Conservation (phyloP, 2,113 vertebrate genomes). For the Parotia lawesii region DNA sequence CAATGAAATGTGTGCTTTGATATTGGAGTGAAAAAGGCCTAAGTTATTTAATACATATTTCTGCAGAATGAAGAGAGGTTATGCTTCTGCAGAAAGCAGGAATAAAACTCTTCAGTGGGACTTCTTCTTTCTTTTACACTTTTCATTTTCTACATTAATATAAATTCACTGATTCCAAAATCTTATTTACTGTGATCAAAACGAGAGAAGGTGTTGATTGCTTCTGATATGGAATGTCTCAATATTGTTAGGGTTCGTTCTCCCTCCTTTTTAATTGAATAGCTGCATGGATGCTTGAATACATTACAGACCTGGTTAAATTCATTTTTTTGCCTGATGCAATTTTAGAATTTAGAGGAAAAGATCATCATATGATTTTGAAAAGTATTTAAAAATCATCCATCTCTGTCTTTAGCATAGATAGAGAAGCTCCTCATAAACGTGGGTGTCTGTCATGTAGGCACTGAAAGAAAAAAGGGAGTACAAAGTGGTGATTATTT, state of each 20-base stretch:
- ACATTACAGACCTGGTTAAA: neutral
- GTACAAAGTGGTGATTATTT: slow-evolving; percentile 13
- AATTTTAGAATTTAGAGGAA: neutral
- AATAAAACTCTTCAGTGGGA: neutral
- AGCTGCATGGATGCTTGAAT: neutral
- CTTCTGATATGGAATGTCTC: neutral
- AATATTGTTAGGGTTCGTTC: neutral
- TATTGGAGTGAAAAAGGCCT: neutral
- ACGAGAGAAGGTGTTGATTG: neutral
- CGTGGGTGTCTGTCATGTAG: neutral
- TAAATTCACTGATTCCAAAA: neutral
- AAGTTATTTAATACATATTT: neutral
- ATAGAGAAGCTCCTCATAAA: neutral
- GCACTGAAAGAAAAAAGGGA: neutral
- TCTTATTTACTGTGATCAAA: neutral
- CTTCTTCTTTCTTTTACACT: neutral
- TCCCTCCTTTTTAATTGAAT: neutral
- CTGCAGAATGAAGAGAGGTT: neutral
- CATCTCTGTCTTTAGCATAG: neutral
- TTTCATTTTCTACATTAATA: neutral
- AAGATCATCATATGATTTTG: neutral
- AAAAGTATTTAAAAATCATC: neutral
- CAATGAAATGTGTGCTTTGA: neutral
- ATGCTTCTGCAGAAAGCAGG: neutral
- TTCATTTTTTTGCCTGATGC: neutral